Evolutionary conservation across 2,113 vertebrate genomes (phyloP).

Genomic region (Cynopterus brachyotis): DNA sequence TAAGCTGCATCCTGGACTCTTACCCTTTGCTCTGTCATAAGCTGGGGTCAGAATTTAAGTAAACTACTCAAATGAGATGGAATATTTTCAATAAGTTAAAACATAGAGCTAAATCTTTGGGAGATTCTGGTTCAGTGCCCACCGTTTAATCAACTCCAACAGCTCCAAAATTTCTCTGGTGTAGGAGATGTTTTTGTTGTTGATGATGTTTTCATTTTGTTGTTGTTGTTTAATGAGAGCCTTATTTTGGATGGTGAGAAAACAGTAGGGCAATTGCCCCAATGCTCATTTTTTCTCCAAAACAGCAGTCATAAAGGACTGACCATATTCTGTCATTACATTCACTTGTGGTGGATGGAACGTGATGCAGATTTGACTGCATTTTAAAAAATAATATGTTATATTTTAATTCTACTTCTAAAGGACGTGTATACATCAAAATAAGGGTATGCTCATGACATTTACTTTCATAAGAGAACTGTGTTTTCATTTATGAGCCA

Average conservation of each 20-base stretch:
- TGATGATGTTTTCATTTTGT: neutral
- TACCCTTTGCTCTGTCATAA: neutral
- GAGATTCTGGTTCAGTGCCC: neutral
- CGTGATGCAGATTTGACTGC: neutral
- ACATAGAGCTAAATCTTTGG: neutral
- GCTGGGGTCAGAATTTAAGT: neutral
- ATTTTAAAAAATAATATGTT: neutral
- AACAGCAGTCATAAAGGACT: neutral
- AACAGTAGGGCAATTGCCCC: neutral
- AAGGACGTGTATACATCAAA: neutral
- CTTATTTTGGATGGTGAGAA: neutral
- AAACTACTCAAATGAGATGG: neutral
- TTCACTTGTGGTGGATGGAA: neutral
- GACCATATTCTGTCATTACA: neutral
- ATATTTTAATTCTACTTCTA: neutral
- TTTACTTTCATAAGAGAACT: slow-evolving; percentile 26
- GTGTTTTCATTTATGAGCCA: neutral
- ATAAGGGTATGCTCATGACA: neutral
- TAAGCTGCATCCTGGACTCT: neutral
- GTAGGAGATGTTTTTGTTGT: neutral
- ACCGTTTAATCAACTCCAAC: neutral
- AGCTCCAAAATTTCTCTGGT: neutral
- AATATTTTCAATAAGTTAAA: neutral
- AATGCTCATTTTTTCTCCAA: neutral
- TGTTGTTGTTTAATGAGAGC: neutral